Base-by-base conservation (phyloP, 1,140 invertebrate species). In the Zaprionus davidi region DNA sequence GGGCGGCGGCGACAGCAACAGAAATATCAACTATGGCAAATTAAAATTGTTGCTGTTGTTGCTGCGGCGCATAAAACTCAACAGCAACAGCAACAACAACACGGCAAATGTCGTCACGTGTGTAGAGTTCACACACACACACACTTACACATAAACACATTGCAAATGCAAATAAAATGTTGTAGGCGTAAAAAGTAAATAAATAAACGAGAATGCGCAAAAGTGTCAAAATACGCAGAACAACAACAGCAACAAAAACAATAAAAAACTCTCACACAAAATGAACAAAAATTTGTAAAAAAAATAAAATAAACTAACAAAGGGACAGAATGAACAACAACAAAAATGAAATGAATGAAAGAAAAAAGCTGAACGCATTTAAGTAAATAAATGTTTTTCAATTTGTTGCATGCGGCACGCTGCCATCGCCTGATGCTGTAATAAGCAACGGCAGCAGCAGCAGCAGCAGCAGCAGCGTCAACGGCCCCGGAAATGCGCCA, bases 371-470 rank as follows among this genome's bases (percentile, higher is more conserved):
- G 56, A n/a, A 66, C 55, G 65, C 65, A 69, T 68, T 82, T 66
- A 72, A 84, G 78, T 69, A 83, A 90, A 87, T 87, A 87, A 88
- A 81, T 81, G 53, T 74, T 70, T 68, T 68, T 78, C 70, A 67
- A 77, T 77, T 73, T 72, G 69, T 81, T 49, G 53, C 38, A n/a
- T n/a, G 24, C 9, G 15, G 36, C 51, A 53, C 64, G 64, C 31
- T 34, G 20, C 24, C 12, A 5, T 9, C n/a, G 41, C 28, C 31
- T 22, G 59, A 46, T 69, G 71, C 59, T 73, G 74, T 74, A 67
- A 68, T 41, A 69, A 55, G 66, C 59, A 65, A 24, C 17, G 15
- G 11, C 49, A 64, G 17, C 56, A 34, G 56, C 44, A 34, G 17
- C 12, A 28, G 26, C 28, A 31, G 36, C 51, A 36, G 63, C 49